Percentiles rank a stretch among this genome's conserved stretches.
Evolutionary conservation across 1,140 invertebrate genomes (phyloP).

Genomic region (Helicoverpa zea): DNA sequence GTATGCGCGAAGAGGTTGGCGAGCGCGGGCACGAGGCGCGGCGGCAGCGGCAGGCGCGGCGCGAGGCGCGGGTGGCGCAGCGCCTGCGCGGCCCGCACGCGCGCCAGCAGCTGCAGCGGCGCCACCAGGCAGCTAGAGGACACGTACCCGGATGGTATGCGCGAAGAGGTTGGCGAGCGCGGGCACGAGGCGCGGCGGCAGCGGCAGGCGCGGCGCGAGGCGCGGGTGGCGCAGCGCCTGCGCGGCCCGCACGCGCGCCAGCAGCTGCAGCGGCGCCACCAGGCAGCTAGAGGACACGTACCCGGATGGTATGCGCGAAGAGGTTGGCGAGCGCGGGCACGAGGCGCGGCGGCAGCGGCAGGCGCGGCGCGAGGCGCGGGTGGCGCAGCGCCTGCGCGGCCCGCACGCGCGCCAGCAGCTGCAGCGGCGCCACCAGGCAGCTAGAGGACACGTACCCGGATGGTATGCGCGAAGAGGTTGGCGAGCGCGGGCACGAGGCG

Average conservation of each 20-base stretch:
- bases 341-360: slow-evolving; percentile 95
- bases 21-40: slow-evolving; percentile 93
- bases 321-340: slow-evolving; percentile 94
- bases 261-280: slow-evolving; percentile 95
- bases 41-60: slow-evolving; percentile 93
- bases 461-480: slow-evolving; percentile 98
- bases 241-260: slow-evolving; percentile 92
- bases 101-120: slow-evolving; percentile 95
- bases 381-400: slow-evolving; percentile 88
- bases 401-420: slow-evolving; percentile 93
- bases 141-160: slow-evolving; percentile 95
- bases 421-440: slow-evolving; percentile 94
- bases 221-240: slow-evolving; percentile 90
- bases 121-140: slow-evolving; percentile 90
- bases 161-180: slow-evolving; percentile 96
- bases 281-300: too few species aligned
- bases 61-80: slow-evolving; percentile 93
- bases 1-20: slow-evolving; percentile 92
- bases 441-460: slow-evolving; percentile 89
- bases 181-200: slow-evolving; percentile 94
- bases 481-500: slow-evolving; percentile 94
- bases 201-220: slow-evolving; percentile 93
- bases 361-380: slow-evolving; percentile 93
- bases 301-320: slow-evolving; percentile 92
- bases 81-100: slow-evolving; percentile 89